Percentiles rank a stretch among this genome's conserved stretches.
Evolutionary conservation across 2,113 vertebrate genomes (phyloP).

Genomic region (Datnioides undecimradiatus): DNA sequence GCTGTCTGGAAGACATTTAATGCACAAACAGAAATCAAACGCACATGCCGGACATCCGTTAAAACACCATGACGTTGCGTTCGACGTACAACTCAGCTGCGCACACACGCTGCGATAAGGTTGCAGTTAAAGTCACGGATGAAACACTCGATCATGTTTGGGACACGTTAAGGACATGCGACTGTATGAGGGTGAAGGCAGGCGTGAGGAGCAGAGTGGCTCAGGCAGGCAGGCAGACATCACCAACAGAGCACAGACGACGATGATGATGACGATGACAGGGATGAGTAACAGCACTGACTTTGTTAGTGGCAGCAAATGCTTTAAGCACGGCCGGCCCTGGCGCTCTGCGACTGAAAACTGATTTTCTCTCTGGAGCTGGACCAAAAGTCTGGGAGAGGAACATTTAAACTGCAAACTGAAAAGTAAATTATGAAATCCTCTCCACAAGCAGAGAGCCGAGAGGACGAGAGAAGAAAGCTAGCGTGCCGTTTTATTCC

Average conservation of each 20-base stretch:
- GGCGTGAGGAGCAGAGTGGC: slow-evolving; percentile 87
- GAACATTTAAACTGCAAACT: too few species aligned
- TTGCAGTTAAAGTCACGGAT: neutral
- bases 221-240: slow-evolving; percentile 81
- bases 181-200: slow-evolving; percentile 58
- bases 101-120: neutral
- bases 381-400: neutral
- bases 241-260: slow-evolving; percentile 70
- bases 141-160: neutral
- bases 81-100: neutral
- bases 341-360: neutral
- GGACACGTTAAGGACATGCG: slow-evolving; percentile 81
- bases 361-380: slow-evolving; percentile 3
- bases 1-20: slow-evolving; percentile 19
- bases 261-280: slow-evolving; percentile 30
- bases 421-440: neutral
- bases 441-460: neutral
- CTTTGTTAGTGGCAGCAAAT: slow-evolving; percentile 66
- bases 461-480: neutral
- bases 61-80: slow-evolving; percentile 23
- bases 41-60: slow-evolving; percentile 52
- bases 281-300: slow-evolving; percentile 41
- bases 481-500: neutral
- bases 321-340: slow-evolving; percentile 9
- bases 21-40: slow-evolving; percentile 18